Conservation (phyloP, 2,797 vertebrate genomes). For the Amphiprion clarkii region DNA sequence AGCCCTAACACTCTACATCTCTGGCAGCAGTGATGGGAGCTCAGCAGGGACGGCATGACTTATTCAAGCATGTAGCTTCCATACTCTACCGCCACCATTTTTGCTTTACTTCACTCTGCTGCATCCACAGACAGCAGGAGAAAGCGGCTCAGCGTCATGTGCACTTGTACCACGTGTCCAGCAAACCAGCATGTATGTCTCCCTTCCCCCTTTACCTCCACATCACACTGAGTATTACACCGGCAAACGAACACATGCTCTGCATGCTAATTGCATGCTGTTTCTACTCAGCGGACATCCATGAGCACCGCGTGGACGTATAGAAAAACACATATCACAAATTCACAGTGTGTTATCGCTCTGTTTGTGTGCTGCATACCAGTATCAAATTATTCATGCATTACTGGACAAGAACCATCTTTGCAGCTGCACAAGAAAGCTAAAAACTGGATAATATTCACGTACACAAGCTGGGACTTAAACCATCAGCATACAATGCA, state of each 20-base stretch:
- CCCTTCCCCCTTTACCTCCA: constrained; percentile 40
- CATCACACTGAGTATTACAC: constrained; percentile 40
- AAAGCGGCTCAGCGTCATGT: constrained; percentile 37
- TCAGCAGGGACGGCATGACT: constrained; percentile 55
- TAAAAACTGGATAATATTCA: constrained; percentile 14
- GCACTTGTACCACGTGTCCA: constrained; percentile 25
- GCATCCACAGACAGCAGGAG: constrained; percentile 33
- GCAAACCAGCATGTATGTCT: not conserved
- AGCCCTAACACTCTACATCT: constrained; percentile 26
- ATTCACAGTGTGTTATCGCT: not conserved
- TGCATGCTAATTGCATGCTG: constrained; percentile 57
- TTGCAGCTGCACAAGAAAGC: constrained; percentile 1
- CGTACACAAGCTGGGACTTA: not conserved
- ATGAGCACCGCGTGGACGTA: constrained; percentile 2
- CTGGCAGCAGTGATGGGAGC: constrained; percentile 46
- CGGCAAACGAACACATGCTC: constrained; percentile 49
- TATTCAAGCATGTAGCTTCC: constrained; percentile 54
- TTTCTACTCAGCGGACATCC: constrained; percentile 4
- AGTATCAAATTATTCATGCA: not conserved
- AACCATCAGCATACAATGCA: not conserved
- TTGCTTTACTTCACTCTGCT: constrained; percentile 32
- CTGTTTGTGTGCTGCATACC: constrained; percentile 10
- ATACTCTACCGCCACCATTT: constrained; percentile 50
- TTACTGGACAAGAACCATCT: constrained; percentile 12
- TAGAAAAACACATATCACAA: not conserved